Base-by-base conservation (phyloP, 2,888 invertebrate species). In the Drosophila ustulata region DNA sequence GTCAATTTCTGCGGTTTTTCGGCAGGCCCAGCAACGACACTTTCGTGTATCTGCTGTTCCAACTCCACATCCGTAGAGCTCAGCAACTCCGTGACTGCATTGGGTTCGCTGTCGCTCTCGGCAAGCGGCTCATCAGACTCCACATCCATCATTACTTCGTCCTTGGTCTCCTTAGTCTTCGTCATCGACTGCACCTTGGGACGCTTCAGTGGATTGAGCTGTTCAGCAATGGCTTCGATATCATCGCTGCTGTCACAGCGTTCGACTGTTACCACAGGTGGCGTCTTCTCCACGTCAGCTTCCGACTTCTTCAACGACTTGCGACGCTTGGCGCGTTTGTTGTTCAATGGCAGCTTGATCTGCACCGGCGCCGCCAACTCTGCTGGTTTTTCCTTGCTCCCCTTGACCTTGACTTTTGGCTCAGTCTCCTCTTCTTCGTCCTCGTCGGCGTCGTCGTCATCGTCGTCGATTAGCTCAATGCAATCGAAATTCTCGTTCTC, bases 321-420 rank as follows among this genome's bases (percentile, higher is more conserved):
- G 23, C 84, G 77, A 0, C 88, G 87, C 56, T 90, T 90, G 30
- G 78, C 68, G 4, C 86, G 88, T 61, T 88, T 91, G 43, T 77
- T 85, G 55, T 71, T 78, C 37, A 90, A 26, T 4, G 91, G 91
- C 51, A 91, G 62, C 61, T 91, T 91, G n/a, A 91, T 91, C 78
- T 88, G 88, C 26, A 91, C 68, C 13, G 52, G 37, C 37, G 37
- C 4, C n/a, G 37, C n/a, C 28, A 6, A 3, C n/a, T 11, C n/a
- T 37, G n/a, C n/a, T 37, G 18, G 1, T 18, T 18, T 1, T 2
- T 18, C 18, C 18, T 18, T 18, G 18, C 18, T n/a, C 37, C n/a
- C n/a, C 37, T 37, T 37, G 37, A n/a, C 37, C 37, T 71, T 5
- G 53, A 3, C 7, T 66, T 9, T 1, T 47, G 39, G 0, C 46